phyloP scores from a whole-genome alignment of 2,113 vertebrate species.

The Zosterops lateralis region DNA sequence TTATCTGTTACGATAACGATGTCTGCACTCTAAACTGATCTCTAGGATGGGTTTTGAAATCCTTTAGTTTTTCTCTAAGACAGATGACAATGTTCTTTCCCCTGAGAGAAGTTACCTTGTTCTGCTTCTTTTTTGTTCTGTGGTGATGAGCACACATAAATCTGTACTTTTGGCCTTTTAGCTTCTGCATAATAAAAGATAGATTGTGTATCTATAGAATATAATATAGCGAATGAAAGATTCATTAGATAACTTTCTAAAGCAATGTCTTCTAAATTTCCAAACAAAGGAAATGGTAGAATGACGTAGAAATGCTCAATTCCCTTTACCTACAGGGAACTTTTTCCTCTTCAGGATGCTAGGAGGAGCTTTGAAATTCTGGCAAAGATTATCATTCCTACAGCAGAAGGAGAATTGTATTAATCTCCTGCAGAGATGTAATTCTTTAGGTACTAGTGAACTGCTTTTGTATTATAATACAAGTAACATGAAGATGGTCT shows the following conservation, averaged over 20 bases:
- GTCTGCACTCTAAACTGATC: background rate
- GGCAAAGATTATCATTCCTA: slow-evolving; percentile 33
- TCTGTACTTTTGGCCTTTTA: background rate
- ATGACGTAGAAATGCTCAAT: background rate
- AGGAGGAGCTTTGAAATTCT: slow-evolving; percentile 39
- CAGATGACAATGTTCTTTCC: background rate
- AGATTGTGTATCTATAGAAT: background rate
- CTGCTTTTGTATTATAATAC: slow-evolving; percentile 11
- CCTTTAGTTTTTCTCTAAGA: background rate
- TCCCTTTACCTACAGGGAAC: background rate
- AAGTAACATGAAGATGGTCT: background rate
- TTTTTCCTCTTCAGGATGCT: slow-evolving; percentile 10
- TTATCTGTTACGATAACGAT: background rate
- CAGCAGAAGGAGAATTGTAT: slow-evolving; percentile 9
- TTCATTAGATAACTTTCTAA: slow-evolving; percentile 37
- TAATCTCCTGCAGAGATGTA: slow-evolving; percentile 17
- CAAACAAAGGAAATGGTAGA: slow-evolving; percentile 14
- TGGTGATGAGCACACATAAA: background rate
- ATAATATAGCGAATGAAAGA: background rate
- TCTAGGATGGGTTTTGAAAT: background rate
- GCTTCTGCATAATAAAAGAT: background rate
- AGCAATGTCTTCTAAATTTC: slow-evolving; percentile 37
- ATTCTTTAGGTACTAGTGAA: slow-evolving; percentile 14
- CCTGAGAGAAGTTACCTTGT: background rate
- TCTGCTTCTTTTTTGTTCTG: background rate